Base-by-base conservation (phyloP, 2,113 vertebrate genomes). In the Thalassarche chlororhynchos region DNA sequence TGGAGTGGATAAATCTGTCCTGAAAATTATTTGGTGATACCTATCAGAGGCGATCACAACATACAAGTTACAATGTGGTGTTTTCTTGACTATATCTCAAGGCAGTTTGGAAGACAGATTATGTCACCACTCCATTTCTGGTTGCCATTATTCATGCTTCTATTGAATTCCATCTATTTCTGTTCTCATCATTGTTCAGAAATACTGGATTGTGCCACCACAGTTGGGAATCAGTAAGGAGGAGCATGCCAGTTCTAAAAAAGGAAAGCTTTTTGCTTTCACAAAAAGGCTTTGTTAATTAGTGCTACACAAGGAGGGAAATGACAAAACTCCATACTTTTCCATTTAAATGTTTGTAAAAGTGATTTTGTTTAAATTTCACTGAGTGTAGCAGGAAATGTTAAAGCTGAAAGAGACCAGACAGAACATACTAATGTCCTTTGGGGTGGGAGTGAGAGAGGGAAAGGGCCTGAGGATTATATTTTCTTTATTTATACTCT, bases 121-220 rank as follows among this genome's bases (percentile, higher is more conserved):
- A 95, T 95, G 97, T 95, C 94, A 97, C 89, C 81, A 65, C 77
- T 87, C 14, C 0, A 0, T 95, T 94, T 93, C 96, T 97, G 93
- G 81, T 95, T 97, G 87, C 81, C 77, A 94, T 96, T 96, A 97
- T 96, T 95, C 87, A 87, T 87, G 84, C n/a, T 87, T 89, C 74
- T 92, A 96, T 95, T 97, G 93, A 95, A 91, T 95, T 87, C 70
- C 81, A 84, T 96, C 95, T 97, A 97, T 97, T 97, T 95, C 81
- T 96, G 95, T 96, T 97, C 96, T 96, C 97, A 96, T 96, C 91
- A 97, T 97, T 97, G 97, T 97, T 97, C 66, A 91, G 2, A 96
- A 97, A 97, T 80, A 96, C 91, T 87, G 95, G 94, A 96, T 96
- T 96, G 81, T 97, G 95, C 95, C 95, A 94, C 95, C 94, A 87